Evolutionary conservation across 2,113 vertebrate genomes (phyloP).

Genomic region (Promerops cafer): DNA sequence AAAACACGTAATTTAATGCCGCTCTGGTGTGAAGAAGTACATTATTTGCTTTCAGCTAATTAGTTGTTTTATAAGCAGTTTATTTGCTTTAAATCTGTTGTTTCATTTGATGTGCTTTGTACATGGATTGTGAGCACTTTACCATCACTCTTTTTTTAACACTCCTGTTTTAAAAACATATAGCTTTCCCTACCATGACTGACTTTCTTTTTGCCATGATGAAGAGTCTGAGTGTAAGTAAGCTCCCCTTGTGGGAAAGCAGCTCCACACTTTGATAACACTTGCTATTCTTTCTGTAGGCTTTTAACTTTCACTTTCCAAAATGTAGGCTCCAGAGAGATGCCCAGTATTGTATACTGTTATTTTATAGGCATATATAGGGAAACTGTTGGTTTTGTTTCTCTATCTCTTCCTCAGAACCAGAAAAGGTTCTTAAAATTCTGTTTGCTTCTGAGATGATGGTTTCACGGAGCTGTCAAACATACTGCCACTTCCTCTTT

Average conservation of each 20-base stretch:
- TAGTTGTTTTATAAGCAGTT: background rate
- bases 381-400: background rate
- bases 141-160: background rate
- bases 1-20: background rate
- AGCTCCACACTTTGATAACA: background rate
- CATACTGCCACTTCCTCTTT: background rate
- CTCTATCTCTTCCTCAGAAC: background rate
- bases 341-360: background rate
- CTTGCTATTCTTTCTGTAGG: background rate
- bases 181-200: rapidly evolving
- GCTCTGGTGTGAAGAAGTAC: background rate
- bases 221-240: background rate
- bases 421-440: background rate
- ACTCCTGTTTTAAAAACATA: background rate
- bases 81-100: background rate
- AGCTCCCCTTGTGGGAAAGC: background rate
- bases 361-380: background rate
- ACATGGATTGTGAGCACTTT: background rate
- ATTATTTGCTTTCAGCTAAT: background rate
- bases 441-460: background rate
- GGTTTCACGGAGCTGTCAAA: conserved; percentile 2
- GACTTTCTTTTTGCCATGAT: background rate
- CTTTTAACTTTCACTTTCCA: background rate
- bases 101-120: background rate
- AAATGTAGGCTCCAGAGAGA: background rate